These are phyloP conservation scores for Sphaerodactylus townsendi DNA, from an alignment of 2,113 vertebrate species.

Conservation along the genomic window DNA sequence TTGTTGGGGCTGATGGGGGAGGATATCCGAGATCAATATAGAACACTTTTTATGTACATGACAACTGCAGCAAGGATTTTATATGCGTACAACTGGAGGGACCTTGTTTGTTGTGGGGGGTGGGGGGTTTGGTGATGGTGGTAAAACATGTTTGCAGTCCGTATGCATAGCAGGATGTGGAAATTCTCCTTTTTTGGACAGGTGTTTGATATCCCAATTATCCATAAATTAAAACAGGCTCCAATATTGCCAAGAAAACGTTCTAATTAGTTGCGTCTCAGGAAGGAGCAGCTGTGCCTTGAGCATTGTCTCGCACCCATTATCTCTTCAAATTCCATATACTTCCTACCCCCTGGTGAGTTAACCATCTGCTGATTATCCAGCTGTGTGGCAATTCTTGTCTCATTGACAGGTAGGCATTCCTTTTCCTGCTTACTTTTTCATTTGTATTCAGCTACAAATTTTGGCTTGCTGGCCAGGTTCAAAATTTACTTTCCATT, in stretches of 20 bases:
- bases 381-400: neutral
- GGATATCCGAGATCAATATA: too few species aligned
- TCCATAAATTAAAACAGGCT: too few species aligned
- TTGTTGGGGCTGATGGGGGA: too few species aligned
- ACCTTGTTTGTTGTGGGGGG: too few species aligned
- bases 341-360: neutral
- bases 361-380: neutral
- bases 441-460: neutral
- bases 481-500: neutral
- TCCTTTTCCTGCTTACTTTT: neutral
- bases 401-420: neutral
- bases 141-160: too few species aligned
- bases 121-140: too few species aligned
- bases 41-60: too few species aligned
- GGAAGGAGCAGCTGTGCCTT: neutral
- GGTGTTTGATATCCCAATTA: too few species aligned
- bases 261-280: neutral
- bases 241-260: neutral
- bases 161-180: too few species aligned
- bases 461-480: neutral
- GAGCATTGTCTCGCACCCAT: neutral
- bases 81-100: too few species aligned
- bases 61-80: too few species aligned
- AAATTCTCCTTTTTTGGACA: too few species aligned
- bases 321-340: neutral